phyloP scores from a whole-genome alignment of 2,113 vertebrate species.

The Malaclemys terrapin region DNA sequence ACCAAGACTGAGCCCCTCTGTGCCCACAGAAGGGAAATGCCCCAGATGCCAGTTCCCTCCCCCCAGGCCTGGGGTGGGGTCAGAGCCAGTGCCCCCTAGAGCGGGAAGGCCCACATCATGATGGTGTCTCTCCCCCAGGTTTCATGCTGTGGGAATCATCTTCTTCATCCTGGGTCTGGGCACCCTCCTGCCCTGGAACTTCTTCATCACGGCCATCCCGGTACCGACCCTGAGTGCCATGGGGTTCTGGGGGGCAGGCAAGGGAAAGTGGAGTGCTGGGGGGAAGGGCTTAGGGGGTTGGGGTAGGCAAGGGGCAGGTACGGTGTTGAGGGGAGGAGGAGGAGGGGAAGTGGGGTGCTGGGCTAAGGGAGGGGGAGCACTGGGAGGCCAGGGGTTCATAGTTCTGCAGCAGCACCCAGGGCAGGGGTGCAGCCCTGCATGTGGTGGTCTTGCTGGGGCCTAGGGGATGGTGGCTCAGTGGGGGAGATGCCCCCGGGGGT shows the following conservation, averaged over 20 bases:
- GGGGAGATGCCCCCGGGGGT: neutral
- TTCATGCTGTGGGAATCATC: conserved; percentile 80
- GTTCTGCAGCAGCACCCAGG: neutral
- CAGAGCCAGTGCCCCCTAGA: neutral
- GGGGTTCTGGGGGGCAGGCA: neutral
- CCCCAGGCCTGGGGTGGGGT: neutral
- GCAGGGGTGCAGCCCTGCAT: neutral
- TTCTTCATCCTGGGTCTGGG: conserved; percentile 92
- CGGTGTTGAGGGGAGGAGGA: neutral
- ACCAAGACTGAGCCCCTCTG: neutral
- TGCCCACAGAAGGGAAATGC: neutral
- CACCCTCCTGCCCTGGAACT: conserved; percentile 93
- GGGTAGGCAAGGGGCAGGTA: neutral
- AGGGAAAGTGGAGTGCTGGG: neutral
- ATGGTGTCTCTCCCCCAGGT: conserved; percentile 66
- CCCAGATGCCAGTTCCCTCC: neutral
- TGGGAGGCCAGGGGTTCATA: too few relatives aligned
- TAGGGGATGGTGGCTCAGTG: neutral
- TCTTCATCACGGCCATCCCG: conserved; percentile 90
- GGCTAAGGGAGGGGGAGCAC: neutral
- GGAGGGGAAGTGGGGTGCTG: neutral
- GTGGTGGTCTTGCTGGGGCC: neutral
- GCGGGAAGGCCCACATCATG: neutral
- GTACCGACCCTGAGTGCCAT: too few relatives aligned
- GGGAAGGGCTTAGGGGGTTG: neutral